Conservation (phyloP, 2,888 invertebrate genomes). For the Diabrotica balteata region DNA sequence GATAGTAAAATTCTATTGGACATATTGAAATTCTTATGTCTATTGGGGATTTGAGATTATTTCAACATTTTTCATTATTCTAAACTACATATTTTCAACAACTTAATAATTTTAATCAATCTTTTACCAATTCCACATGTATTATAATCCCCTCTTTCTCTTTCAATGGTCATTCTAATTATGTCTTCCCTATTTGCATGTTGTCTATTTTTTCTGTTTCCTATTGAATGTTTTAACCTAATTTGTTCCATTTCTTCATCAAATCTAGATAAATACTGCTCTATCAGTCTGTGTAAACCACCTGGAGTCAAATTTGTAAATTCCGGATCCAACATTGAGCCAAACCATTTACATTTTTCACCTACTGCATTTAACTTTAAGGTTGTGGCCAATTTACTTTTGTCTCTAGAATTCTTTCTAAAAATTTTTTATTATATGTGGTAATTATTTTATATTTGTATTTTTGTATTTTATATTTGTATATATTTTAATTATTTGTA, state of each 20-base stretch:
- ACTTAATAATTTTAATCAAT: background rate
- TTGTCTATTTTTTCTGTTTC: conserved; percentile 76
- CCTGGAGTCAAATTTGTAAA: conserved; percentile 64
- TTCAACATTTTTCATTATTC: too few species aligned
- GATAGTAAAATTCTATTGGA: too few species aligned
- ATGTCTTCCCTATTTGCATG: conserved; percentile 82
- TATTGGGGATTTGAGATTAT: too few species aligned
- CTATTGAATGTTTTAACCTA: conserved; percentile 77
- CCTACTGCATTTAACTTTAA: conserved; percentile 77
- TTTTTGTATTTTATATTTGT: too few species aligned
- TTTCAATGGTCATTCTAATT: conserved; percentile 77
- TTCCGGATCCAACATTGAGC: background rate
- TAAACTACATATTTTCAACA: background rate
- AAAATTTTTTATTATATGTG: conserved; percentile 34
- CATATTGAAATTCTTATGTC: too few species aligned
- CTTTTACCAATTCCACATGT: conserved; percentile 72
- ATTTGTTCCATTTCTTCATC: conserved; percentile 59
- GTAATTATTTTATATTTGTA: too few species aligned
- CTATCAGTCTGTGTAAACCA: conserved; percentile 65
- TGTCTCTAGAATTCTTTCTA: conserved; percentile 66
- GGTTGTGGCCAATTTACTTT: conserved; percentile 69
- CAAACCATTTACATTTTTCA: conserved; percentile 13
- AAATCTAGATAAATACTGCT: conserved; percentile 48
- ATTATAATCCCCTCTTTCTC: conserved; percentile 77
- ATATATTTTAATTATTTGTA: too few species aligned